Base-by-base conservation (phyloP, 2,888 invertebrate genomes). In the Isoperla grammatica region DNA sequence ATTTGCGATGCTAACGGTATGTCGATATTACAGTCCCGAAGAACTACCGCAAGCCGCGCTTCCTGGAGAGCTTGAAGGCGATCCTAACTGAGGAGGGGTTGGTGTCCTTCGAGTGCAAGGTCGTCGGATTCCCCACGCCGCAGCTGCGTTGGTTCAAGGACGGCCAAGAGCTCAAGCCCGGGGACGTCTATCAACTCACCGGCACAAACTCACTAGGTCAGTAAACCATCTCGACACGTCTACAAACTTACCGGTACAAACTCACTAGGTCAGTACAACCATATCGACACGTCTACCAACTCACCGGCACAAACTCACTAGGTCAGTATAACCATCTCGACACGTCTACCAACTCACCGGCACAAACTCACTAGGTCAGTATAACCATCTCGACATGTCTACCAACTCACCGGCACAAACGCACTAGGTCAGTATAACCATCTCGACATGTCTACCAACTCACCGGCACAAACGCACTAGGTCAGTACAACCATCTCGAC, bases 71-170 rank as follows among this genome's bases (percentile, higher is more conserved):
- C 68, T 78, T 94, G 9, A 89, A 90, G 74, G 94, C 94, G 8
- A 85, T 94, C 45, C 78, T 94, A 46, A 93, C 94, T 0, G 93
- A 94, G 71, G 94, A 94, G 76, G 94, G 94, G 0, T 76, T 94
- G 35, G 94, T 94, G 1, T 93, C 93, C 0, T 94, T 94, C 71
- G 94, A 94, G 71, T 94, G 94, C 72, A 94, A 94, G 74, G 93
- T 94, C 0, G 92, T 93, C 1, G 94, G 93, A 0, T 93, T 91
- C 67, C 94, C 94, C 0, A 93, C 93, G 0, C 94, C 94, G 0
- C 77, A 87, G 54, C 77, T 94, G 1, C 84, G 87, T 69, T 94
- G 94, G 94, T 94, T 90, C 74, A 95, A 93, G 75, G 95, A 95
- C 72, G 92, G 92, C 0, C 89, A 92, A 71, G 93, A 94, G 71